A percentile compares a stretch with the other conserved stretches of the same genome.
phyloP scores from a whole-genome alignment of 2,113 vertebrate species.

The Erythrocercus mccallii region DNA sequence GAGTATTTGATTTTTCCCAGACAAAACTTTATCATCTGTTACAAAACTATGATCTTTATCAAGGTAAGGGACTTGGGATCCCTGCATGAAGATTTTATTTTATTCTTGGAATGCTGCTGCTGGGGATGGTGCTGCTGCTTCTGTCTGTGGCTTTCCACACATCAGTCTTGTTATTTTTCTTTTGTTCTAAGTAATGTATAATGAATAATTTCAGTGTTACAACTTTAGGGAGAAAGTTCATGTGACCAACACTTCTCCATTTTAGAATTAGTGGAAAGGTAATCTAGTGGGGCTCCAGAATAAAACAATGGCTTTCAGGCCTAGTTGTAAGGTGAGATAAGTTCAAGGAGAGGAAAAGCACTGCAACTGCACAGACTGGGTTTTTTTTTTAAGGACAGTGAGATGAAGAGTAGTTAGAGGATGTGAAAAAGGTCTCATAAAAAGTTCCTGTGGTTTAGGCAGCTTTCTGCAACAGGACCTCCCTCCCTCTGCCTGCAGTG shows the following conservation, averaged over 20 bases:
- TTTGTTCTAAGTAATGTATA: not conserved
- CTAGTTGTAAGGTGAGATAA: not conserved
- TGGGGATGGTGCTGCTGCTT: not conserved
- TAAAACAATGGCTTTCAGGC: not conserved
- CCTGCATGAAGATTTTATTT: not conserved
- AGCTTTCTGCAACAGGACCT: not conserved
- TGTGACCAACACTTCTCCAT: not conserved
- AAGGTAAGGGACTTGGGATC: not conserved
- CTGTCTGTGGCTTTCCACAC: not conserved
- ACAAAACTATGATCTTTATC: not conserved
- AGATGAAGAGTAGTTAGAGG: not conserved
- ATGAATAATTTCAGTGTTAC: not conserved
- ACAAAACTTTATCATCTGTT: slow-evolving; percentile 18
- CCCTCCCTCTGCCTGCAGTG: not conserved
- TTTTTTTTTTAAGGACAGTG: not conserved
- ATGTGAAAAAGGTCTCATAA: not conserved
- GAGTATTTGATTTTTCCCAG: slow-evolving; percentile 4
- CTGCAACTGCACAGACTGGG: not conserved
- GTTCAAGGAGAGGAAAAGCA: not conserved
- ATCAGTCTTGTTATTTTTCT: not conserved
- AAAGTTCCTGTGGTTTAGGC: not conserved
- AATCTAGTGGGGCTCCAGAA: not conserved
- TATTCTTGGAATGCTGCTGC: not conserved
- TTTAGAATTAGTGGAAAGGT: not conserved
- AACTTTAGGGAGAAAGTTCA: not conserved